A percentile compares a stretch with the other conserved stretches of the same genome.
Evolutionary conservation across 1,140 invertebrate species (phyloP).

Genomic region (Akabosia matsudoensis): DNA sequence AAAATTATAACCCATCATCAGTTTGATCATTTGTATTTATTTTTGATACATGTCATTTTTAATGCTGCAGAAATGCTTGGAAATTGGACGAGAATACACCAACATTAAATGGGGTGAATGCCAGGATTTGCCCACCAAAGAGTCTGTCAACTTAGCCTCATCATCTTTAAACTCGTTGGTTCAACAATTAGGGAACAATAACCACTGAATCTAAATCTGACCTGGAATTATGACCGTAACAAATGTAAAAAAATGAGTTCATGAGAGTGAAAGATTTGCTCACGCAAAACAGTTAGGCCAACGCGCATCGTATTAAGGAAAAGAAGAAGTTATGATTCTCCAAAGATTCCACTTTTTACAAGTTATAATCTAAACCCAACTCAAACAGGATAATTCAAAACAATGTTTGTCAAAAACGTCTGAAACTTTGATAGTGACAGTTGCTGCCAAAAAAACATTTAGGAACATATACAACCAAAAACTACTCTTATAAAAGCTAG

Average conservation of each 20-base stretch:
- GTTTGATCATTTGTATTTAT: neutral
- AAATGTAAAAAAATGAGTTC: neutral
- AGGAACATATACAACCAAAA: too few species aligned
- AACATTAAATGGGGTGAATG: conserved; percentile 63
- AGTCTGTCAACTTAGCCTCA: conserved; percentile 37
- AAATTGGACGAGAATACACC: conserved; percentile 82
- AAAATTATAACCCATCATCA: conserved; percentile 44
- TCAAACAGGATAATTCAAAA: too few species aligned
- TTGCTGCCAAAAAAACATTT: neutral
- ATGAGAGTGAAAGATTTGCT: neutral
- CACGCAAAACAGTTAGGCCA: too few species aligned
- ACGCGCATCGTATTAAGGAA: too few species aligned
- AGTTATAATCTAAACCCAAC: too few species aligned
- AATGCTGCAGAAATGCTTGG: conserved; percentile 72
- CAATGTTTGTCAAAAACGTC: neutral
- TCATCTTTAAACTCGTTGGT: conserved; percentile 13
- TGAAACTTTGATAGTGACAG: neutral
- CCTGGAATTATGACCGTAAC: neutral
- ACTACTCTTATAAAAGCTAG: too few species aligned
- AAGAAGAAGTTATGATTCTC: too few species aligned
- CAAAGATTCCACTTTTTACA: neutral
- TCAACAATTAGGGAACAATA: conserved; percentile 16
- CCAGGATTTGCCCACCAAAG: conserved; percentile 40
- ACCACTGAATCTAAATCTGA: neutral
- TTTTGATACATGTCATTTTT: too few species aligned